Evolutionary conservation across 2,113 vertebrate genomes (phyloP), one percentile per base, ranked within the genome.

Genomic region (Grantiella picta): DNA sequence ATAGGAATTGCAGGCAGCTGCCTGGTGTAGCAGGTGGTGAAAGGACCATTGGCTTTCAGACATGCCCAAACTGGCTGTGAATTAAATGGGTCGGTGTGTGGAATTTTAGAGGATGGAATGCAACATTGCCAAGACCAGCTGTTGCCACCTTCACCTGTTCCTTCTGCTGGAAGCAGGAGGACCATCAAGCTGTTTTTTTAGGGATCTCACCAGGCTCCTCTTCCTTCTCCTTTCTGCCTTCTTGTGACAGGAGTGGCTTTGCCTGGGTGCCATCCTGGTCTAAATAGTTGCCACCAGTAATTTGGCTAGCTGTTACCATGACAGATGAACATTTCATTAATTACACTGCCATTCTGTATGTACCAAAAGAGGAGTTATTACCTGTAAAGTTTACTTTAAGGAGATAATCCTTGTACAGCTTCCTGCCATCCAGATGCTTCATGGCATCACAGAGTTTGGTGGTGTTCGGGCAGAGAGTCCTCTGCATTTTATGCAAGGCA

Each of bases 321-420:
- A 42, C 17, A 19, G 45, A 56, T 15, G 8, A 76, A 59, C 18
- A 54, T 38, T 68, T 56, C 15, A 42, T n/a, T 79, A 71, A 64
- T 84, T 69, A 38, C 29, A 50, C 8, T 27, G 40, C 21, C 12
- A 45, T 35, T 88, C 31, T 47, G 5, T 31, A 60, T 31, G 14
- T 40, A 57, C 8, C 11, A 56, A 27, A 75, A 57, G 31, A 72
- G 10, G 50, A 90, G 22, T 24, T 28, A 95, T 99, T 98, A 99
- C 99, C 99, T 98, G 98, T 98, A 97, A 99, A 99, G 97, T 98
- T 99, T 96, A 99, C 98, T 97, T 99, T 99, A 88, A 99, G 98
- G 84, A 99, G 98, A 92, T 98, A 99, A 90, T 99, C 99, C 95
- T 98, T 98, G 98, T 99, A 99, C 86, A 99, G 95, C 90, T 97